Evolutionary conservation across 2,888 invertebrate genomes (phyloP), one percentile per base, ranked within the genome.

Genomic region (Invenusta paracnida): DNA sequence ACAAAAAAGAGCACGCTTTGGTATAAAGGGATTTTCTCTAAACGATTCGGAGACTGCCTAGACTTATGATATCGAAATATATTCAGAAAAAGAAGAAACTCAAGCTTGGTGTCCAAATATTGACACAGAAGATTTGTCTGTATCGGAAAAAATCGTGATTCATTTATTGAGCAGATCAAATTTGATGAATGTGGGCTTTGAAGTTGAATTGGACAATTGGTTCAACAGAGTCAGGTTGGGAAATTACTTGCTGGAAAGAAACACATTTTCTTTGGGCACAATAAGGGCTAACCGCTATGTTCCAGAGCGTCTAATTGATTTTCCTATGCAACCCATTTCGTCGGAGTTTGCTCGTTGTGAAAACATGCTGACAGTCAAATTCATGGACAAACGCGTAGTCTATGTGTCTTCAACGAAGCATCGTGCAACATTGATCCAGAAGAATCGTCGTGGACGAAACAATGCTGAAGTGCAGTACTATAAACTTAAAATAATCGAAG

Each of bases 21-120:
- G 82, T 82, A 82, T 28, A 82, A 82, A 82, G 31, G 82, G 82
- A 82, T 82, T 82, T 28, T 82, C n/a, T n/a, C 29, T 82, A 28
- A 82, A 82, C 29, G 29, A 82, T 17, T 82, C 29, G 27, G 29
- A 28, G 27, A 82, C 82, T 27, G 82, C 27, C 31, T 82, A 82
- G 2, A 82, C 82, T 11, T 82, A 82, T 82, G 82, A 82, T 82
- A 27, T 27, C 29, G 82, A 82, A 82, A 30, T 82, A 30, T 82
- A 82, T 28, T 27, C 27, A 29, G 82, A 29, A 13, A 28, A 5
- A 23, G 27, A 82, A 28, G 23, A 13, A 27, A 82, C 82, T 79
- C 79, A 79, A 79, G 79, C 79, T 79, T 79, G 79, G 79, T 79
- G 79, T 79, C 79, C 79, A 23, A 79, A 79, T 79, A 79, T 79